Evolutionary conservation across 2,888 invertebrate species (phyloP), one percentile per base, ranked within the genome.

Genomic region (Drosophila diplacantha): DNA sequence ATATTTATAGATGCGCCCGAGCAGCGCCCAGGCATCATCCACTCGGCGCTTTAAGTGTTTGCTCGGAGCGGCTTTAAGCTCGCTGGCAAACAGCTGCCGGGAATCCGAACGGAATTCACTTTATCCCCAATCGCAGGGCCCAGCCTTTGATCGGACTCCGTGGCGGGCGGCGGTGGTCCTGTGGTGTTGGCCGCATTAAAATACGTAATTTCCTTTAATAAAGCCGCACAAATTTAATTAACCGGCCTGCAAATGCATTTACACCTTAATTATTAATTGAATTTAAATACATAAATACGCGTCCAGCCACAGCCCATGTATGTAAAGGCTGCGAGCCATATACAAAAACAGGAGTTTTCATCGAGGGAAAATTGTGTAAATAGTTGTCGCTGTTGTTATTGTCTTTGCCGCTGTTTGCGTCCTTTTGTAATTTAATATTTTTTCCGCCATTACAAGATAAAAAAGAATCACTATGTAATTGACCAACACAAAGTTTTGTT

Each of bases 251-350:
- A 84, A 86, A 86, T 85, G 78, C 77, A 83, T 85, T 86, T 85
- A 85, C 74, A 76, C 81, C 83, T 85, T 84, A 85, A 84, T 84
- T 84, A 85, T 85, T 84, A 85, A 84, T 84, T 81, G 84, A 84
- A 72, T 77, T 80, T 70, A 72, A 77, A 74, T 76, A 70, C 74
- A 73, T 73, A 72, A 74, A 77, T 72, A 73, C 69, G 66, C 62
- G 39, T 39, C 29, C 32, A 52, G 46, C 41, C 35, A 12, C 44
- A 56, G 12, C 34, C 14, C 31, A 14, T 34, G 12, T 44, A 31
- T 57, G 44, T 54, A 37, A 51, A 39, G 26, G 31, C 12, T 44
- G 31, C 16, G 26, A 26, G 41, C 12, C 44, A 52, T 37, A 41
- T 37, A 57, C 26, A 41, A 51, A 47, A 38, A 38, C 1, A 12